Conservation (phyloP, 2,113 vertebrate species). For the Cettia cetti region DNA sequence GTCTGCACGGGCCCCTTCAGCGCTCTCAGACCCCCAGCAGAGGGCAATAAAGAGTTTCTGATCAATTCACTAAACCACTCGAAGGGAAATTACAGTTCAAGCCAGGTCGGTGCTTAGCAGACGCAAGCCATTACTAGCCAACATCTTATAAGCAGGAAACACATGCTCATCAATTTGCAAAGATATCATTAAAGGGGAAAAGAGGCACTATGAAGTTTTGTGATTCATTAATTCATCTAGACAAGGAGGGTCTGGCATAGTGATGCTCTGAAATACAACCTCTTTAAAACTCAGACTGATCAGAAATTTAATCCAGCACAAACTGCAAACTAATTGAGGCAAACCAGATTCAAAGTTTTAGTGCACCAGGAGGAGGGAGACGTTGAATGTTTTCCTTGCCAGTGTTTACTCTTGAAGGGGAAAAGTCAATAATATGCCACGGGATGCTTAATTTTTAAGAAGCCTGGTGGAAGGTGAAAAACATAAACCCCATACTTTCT, state of each 20-base stretch:
- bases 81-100: background rate
- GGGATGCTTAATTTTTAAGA: background rate
- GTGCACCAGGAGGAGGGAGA: background rate
- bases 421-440: background rate
- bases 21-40: slow-evolving; percentile 50
- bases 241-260: slow-evolving; percentile 22
- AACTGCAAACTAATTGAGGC: background rate
- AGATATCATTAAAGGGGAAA: slow-evolving; percentile 31
- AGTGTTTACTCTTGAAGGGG: background rate
- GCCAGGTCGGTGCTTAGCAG: background rate
- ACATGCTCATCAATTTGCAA: slow-evolving; percentile 36
- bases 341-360: slow-evolving; percentile 17
- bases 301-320: slow-evolving; percentile 33
- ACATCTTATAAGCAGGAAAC: slow-evolving; percentile 26
- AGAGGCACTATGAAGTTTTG: slow-evolving; percentile 33
- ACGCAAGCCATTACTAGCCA: slow-evolving; percentile 26
- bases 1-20: background rate
- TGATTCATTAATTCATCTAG: background rate
- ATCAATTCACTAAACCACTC: background rate
- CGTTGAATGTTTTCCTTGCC: background rate
- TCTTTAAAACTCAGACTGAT: background rate
- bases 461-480: background rate
- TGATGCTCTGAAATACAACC: background rate
- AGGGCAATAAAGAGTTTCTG: slow-evolving; percentile 65
- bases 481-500: background rate